Evolutionary conservation across 1,140 invertebrate species (phyloP).

Genomic region (Bilobella aurantiaca): DNA sequence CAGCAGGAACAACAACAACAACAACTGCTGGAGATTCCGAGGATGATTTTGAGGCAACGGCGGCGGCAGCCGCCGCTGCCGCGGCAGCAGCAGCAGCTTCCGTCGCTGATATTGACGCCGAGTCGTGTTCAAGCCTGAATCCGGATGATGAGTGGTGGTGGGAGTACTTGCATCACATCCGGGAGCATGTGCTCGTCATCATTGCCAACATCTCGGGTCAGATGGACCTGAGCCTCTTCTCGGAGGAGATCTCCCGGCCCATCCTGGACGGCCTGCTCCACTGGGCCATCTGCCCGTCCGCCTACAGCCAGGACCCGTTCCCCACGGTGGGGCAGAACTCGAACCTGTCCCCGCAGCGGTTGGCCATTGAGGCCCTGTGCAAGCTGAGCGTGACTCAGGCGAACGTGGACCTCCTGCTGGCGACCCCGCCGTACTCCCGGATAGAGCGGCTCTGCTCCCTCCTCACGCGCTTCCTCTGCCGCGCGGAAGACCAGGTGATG

Average conservation of each 20-base stretch:
- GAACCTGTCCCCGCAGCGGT: constrained; percentile 73
- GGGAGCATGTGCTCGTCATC: constrained; percentile 87
- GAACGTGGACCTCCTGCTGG: constrained; percentile 95
- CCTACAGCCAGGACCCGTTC: constrained; percentile 86
- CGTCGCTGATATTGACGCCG: constrained; percentile 41
- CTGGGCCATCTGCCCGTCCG: constrained; percentile 87
- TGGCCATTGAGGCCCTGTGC: constrained; percentile 92
- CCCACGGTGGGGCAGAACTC: constrained; percentile 59
- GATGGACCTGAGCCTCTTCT: constrained; percentile 70
- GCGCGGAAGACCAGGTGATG: constrained; percentile 70
- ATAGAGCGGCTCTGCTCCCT: constrained; percentile 80
- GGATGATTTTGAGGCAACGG: no score
- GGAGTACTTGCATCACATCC: constrained; percentile 79
- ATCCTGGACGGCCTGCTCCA: constrained; percentile 86
- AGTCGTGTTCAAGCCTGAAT: constrained; percentile 38
- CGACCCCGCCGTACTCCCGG: constrained; percentile 86
- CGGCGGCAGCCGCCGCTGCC: no score
- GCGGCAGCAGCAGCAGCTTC: constrained; percentile 50
- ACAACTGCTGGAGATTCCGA: no score
- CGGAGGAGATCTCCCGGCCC: constrained; percentile 82
- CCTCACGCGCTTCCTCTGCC: constrained; percentile 73
- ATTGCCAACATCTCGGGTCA: constrained; percentile 87
- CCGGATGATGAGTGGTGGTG: constrained; percentile 71
- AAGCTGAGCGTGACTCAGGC: constrained; percentile 93
- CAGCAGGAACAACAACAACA: no score